Evolutionary conservation across 2,113 vertebrate species (phyloP).

Genomic region (Argyrosomus japonicus): DNA sequence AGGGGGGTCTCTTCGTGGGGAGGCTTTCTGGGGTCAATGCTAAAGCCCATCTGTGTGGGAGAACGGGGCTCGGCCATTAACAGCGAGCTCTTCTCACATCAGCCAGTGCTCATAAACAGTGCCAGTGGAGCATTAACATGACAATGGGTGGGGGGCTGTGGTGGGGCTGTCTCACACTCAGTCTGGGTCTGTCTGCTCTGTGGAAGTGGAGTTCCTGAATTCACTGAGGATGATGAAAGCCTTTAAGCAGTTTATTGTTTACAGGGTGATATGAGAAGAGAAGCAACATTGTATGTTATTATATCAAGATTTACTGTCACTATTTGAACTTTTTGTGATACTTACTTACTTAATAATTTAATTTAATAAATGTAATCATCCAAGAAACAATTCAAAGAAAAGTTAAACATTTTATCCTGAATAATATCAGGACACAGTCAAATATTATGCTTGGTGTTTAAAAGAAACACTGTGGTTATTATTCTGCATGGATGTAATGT

Average conservation of each 20-base stretch:
- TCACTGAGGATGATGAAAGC: slow-evolving; percentile 35
- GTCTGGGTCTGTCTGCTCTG: slow-evolving; percentile 64
- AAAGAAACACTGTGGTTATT: not conserved
- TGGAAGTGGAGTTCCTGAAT: slow-evolving; percentile 59
- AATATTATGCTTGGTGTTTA: not conserved
- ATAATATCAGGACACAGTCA: not conserved
- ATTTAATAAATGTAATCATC: not conserved
- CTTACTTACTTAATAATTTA: not conserved
- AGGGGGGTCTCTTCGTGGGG: slow-evolving; percentile 59
- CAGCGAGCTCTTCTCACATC: slow-evolving; percentile 82
- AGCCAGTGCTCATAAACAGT: slow-evolving; percentile 76
- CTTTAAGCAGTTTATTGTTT: slow-evolving; percentile 24
- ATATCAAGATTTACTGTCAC: not conserved
- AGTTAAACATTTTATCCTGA: not conserved
- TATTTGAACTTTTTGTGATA: not conserved
- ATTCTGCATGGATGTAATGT: not conserved
- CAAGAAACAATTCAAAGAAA: not conserved
- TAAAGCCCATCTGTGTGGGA: slow-evolving; percentile 82
- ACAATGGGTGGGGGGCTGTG: slow-evolving; percentile 76
- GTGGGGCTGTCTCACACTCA: slow-evolving; percentile 61
- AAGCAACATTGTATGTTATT: not conserved
- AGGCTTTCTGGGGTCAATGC: slow-evolving; percentile 80
- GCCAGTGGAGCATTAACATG: slow-evolving; percentile 84
- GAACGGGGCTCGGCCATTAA: slow-evolving; percentile 75
- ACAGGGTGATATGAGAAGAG: not conserved